A percentile compares a stretch with the other conserved stretches of the same genome.
These are phyloP conservation scores for Drosophila bifasciata DNA, from an alignment of 1,140 invertebrate species.

Conservation along the genomic window DNA sequence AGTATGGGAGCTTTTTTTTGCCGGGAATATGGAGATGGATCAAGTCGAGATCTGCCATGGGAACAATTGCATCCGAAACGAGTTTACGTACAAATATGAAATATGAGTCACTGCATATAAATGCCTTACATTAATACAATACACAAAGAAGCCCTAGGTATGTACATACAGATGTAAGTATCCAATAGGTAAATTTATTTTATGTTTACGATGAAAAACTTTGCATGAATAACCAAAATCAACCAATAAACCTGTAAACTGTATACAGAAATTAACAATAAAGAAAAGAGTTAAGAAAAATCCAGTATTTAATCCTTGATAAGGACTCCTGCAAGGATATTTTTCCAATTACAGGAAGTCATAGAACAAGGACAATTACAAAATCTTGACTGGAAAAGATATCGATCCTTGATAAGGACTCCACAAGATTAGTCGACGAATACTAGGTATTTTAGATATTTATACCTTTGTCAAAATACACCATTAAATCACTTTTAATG, in stretches of 20 bases:
- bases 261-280: slow-evolving; percentile 28
- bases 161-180: slow-evolving; percentile 21
- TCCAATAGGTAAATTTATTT: slow-evolving; percentile 56
- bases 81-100: slow-evolving; percentile 69
- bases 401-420: no score
- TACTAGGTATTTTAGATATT: no score
- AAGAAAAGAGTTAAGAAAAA: no score
- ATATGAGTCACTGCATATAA: slow-evolving; percentile 58
- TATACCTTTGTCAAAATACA: no score
- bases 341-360: no score
- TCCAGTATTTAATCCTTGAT: no score
- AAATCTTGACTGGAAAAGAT: no score
- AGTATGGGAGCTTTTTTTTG: slow-evolving; percentile 26
- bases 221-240: slow-evolving; percentile 57
- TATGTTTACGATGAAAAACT: slow-evolving; percentile 64
- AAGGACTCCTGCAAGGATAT: no score
- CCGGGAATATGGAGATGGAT: slow-evolving; percentile 23
- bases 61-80: slow-evolving; percentile 39
- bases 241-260: slow-evolving; percentile 35
- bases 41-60: slow-evolving; percentile 58
- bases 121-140: slow-evolving; percentile 17
- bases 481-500: no score
- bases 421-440: no score
- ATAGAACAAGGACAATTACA: no score
- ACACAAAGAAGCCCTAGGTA: slow-evolving; percentile 11